Base-by-base conservation (phyloP, 2,113 vertebrate species). In the Plecotus auritus region DNA sequence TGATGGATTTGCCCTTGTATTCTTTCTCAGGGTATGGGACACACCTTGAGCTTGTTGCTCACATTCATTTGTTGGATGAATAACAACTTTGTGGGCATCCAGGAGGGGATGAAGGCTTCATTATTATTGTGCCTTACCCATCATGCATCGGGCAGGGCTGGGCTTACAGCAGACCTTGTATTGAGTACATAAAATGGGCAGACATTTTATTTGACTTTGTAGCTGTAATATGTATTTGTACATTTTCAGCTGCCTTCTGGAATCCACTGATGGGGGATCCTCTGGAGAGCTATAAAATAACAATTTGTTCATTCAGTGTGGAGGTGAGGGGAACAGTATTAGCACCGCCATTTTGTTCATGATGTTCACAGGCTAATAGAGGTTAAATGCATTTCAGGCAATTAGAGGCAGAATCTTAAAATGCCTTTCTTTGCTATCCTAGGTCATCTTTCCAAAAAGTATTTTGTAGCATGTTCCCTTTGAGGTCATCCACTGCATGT, bases 401-500 rank as follows among this genome's bases (percentile, higher is more conserved):
- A 61, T 73, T 86, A 89, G 42, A 76, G n/a, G 70, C 61, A 91
- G 69, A 93, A 78, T 80, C 42, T 76, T 88, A 80, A 92, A 87
- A 85, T 45, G 26, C 14, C 7, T 88, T 54, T 96, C 14, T 88
- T 87, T 87, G 49, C 70, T 61, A 61, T 69, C 17, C 66, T 61
- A 61, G 76, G 56, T 77, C 70, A 92, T 95, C 84, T 96, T 95
- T 94, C 73, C 69, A 93, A 70, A 90, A 85, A 96, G 59, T 56
- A 72, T 92, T 97, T 56, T 88, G 56, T 80, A 91, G 73, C 73
- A 83, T 83, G 35, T 82, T 95, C 26, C 64, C 59, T 93, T 84
- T 92, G 78, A 88, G 88, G 85, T 95, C 88, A 86, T 95, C 96
- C 96, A 88, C 35, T 59, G 32, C 77, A 47, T 88, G 56, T 84